Base-by-base conservation (phyloP, 2,888 invertebrate species). In the Globia sparganii region DNA sequence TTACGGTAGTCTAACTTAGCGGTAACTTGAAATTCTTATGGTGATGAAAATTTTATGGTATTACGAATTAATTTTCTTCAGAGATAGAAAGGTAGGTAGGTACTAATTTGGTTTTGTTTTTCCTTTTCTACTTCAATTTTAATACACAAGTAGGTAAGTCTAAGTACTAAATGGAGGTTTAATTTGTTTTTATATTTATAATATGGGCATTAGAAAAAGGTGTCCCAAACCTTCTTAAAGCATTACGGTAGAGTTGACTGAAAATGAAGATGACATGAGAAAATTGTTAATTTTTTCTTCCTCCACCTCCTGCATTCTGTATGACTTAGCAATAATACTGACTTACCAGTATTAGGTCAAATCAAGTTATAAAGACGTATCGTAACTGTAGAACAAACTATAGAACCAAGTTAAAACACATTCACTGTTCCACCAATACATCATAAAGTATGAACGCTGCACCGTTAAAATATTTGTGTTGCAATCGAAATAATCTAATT, bases 381-480 rank as follows among this genome's bases (percentile, higher is more conserved):
- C 77, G 67, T 76, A 77, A 80, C 79, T 84, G 65, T 79, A 88
- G 28, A 78, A 84, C 59, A 76, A 77, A 70, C 61, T 61, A 78
- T 46, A 59, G 49, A 76, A 78, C 76, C 77, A 81, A 69, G 59
- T 75, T 56, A 78, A 78, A 68, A 73, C 87, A 88, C 83, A 68
- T 80, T 81, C 81, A 88, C 83, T 68, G 59, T 68, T 72, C 67
- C 86, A 86, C 87, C 69, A 77, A 80, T 68, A 75, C 89, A 89
- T 89, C 46, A 68, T 80, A 75, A 61, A 56, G 8, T 72, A 43
- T 13, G 49, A 46, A 77, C 34, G 72, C 64, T 81, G 53, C 72
- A 70, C 84, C 56, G 70, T 67, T 79, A 84, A 68, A 75, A 28
- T 65, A 43, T 71, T 72, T 53, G 65, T 86, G 69, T 86, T 75